phyloP scores from a whole-genome alignment of 1,140 invertebrate species.

The Orussus abietinus region DNA sequence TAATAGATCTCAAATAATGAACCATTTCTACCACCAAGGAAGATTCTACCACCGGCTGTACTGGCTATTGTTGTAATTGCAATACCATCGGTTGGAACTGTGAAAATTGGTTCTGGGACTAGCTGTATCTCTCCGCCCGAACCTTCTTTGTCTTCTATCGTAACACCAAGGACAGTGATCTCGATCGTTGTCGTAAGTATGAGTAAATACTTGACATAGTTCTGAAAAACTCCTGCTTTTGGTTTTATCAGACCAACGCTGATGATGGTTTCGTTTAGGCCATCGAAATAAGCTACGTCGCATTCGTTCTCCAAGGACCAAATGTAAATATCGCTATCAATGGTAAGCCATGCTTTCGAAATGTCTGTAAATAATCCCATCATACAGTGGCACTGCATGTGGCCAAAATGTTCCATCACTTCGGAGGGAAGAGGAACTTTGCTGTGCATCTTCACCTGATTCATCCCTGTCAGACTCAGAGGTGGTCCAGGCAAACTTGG shows the following conservation, averaged over 20 bases:
- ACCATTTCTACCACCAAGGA: slow-evolving; percentile 92
- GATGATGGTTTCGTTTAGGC: slow-evolving; percentile 84
- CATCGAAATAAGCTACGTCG: slow-evolving; percentile 92
- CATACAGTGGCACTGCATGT: slow-evolving; percentile 90
- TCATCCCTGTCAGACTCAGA: slow-evolving; percentile 63
- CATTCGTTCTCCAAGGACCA: slow-evolving; percentile 60
- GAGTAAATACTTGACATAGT: slow-evolving; percentile 88
- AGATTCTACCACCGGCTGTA: slow-evolving; percentile 83
- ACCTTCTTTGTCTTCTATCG: slow-evolving; percentile 55
- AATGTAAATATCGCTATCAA: slow-evolving; percentile 97
- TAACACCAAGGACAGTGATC: slow-evolving; percentile 84
- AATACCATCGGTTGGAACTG: slow-evolving; percentile 86
- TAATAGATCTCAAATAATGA: slow-evolving; percentile 94
- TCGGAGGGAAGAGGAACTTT: slow-evolving; percentile 87
- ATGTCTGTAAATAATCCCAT: slow-evolving; percentile 97
- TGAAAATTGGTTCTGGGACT: slow-evolving; percentile 90
- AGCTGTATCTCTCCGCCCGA: slow-evolving; percentile 81
- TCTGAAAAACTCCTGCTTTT: slow-evolving; percentile 81
- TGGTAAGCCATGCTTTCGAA: slow-evolving; percentile 91
- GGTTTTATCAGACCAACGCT: slow-evolving; percentile 83
- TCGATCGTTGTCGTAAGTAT: slow-evolving; percentile 90
- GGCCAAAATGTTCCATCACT: slow-evolving; percentile 89
- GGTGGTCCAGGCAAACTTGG: slow-evolving; percentile 68
- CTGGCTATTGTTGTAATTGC: slow-evolving; percentile 80
- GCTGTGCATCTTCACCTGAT: slow-evolving; percentile 75